Percentiles rank a stretch among this genome's conserved stretches.
Conservation (phyloP, 1,140 invertebrate genomes). For the Oncopeltus fasciatus region DNA sequence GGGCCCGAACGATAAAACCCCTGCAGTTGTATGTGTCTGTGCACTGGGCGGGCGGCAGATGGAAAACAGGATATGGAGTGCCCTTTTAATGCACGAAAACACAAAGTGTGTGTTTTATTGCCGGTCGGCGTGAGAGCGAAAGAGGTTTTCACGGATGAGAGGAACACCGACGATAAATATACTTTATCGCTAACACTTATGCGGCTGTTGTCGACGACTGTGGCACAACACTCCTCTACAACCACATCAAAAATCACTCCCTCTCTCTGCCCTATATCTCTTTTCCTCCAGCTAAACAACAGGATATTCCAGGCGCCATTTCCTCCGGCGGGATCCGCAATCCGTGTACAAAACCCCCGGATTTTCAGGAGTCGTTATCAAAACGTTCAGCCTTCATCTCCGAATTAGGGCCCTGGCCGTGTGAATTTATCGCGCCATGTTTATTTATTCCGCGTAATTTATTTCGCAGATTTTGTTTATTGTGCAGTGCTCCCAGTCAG, state of each 20-base stretch:
- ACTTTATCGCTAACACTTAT: background rate
- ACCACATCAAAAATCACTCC: background rate
- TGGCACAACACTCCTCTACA: no score
- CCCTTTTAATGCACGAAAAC: background rate
- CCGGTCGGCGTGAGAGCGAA: background rate
- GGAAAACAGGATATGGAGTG: background rate
- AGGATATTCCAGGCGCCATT: background rate
- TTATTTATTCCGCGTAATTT: no score
- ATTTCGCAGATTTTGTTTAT: no score
- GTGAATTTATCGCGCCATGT: no score
- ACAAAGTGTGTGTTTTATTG: background rate
- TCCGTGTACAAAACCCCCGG: no score
- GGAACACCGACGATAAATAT: background rate
- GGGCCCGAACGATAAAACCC: no score
- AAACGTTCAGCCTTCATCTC: no score
- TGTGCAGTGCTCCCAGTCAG: no score
- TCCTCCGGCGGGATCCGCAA: background rate
- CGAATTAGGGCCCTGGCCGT: no score
- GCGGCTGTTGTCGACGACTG: background rate
- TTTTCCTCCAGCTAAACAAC: background rate
- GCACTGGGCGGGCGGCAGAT: background rate
- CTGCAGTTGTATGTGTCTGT: background rate
- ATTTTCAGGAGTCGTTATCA: no score
- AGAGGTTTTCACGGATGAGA: background rate
- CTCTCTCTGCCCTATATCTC: background rate